phyloP scores from a whole-genome alignment of 2,113 vertebrate genomes.

The Ellobius talpinus region DNA sequence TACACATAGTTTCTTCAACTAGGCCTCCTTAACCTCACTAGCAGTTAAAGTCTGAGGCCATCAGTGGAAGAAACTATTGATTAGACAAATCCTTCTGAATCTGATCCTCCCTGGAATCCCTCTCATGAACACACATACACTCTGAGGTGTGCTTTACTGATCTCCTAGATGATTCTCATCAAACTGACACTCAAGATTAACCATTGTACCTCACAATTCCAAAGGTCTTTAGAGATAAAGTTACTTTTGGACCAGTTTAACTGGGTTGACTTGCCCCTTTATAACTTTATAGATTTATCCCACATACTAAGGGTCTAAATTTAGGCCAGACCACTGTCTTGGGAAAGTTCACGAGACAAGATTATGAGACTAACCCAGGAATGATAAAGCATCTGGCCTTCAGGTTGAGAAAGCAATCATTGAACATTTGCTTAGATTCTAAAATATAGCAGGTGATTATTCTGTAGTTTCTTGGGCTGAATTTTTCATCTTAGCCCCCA shows the following conservation, averaged over 20 bases:
- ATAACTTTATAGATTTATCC: neutral
- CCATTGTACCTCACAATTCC: neutral
- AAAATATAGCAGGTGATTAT: neutral
- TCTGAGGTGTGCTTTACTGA: neutral
- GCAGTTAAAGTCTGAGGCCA: neutral
- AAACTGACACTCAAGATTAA: neutral
- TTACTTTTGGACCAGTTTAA: conserved; percentile 19
- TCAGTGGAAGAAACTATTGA: neutral
- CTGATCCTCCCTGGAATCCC: neutral
- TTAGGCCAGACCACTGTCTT: neutral
- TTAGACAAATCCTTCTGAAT: neutral
- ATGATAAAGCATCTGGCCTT: neutral
- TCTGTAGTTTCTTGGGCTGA: neutral
- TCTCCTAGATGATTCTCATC: neutral
- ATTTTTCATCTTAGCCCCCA: neutral
- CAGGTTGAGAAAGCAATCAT: neutral
- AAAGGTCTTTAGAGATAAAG: neutral
- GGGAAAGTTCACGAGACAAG: neutral
- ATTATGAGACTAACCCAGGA: neutral
- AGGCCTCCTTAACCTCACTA: no score
- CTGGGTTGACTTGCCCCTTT: neutral
- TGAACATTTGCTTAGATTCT: neutral
- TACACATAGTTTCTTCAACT: neutral
- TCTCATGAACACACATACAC: no score
- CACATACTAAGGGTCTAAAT: neutral